Evolutionary conservation across 1,140 invertebrate species (phyloP), one percentile per base, ranked within the genome.

Genomic region (Cyphomyrmex costatus): DNA sequence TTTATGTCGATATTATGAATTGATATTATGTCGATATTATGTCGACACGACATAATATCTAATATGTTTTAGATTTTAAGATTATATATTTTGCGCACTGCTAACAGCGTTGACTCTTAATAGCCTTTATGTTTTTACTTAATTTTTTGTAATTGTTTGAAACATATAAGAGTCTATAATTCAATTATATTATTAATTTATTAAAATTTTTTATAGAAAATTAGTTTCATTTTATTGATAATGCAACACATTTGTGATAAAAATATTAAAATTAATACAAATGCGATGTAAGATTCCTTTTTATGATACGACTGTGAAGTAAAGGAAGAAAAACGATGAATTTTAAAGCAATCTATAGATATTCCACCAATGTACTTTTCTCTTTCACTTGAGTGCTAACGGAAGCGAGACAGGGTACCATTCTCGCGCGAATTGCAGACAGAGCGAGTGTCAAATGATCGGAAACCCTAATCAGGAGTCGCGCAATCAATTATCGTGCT

Each of bases 401-500:
- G 46, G 36, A 79, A 51, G 60, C 51, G 56, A 68, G 83, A 73
- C 56, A 68, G 60, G 16, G n/a, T 30, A 53, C 12, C 66, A n/a
- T 21, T 60, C 46, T 71, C 33, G 14, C 63, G 49, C 73, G 53
- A 60, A 89, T 89, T 65, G 65, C 46, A 89, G 77, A 89, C 83
- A 89, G 78, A 87, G 76, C 61, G 76, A 78, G 90, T 88, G 86
- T 90, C 91, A 90, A 92, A 89, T 90, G 87, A 90, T 92, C 82
- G 91, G 90, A 89, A 90, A 90, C 87, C 85, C 87, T 91, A 91
- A 86, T 90, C 87, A 84, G 70, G 84, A 78, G 82, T 82, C 71
- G 89, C 88, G 86, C 86, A 88, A 92, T 92, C 88, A 92, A 91
- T 92, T 92, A 88, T 89, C 84, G 89, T 80, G 85, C 88, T 85